phyloP scores from a whole-genome alignment of 2,797 vertebrate species.

The Borostomias antarcticus region DNA sequence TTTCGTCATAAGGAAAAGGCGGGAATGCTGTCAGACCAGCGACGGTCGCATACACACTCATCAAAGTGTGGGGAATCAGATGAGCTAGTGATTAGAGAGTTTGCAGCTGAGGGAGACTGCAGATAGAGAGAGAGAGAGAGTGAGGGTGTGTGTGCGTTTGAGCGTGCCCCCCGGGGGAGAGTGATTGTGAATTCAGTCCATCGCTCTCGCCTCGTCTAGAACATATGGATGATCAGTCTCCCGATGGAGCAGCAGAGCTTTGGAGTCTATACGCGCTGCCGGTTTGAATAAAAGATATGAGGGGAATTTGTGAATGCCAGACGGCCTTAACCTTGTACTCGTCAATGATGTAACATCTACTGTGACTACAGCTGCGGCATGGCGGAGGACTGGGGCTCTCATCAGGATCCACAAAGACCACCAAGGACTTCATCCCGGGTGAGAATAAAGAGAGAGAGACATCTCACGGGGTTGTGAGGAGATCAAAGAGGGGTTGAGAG shows the following conservation, averaged over 20 bases:
- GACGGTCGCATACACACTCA: not conserved
- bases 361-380: slow-evolving; percentile 17
- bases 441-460: slow-evolving; percentile 31
- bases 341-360: slow-evolving; percentile 59
- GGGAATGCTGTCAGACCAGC: not conserved
- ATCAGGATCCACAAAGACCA: slow-evolving; percentile 43
- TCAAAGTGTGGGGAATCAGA: not conserved
- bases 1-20: not conserved
- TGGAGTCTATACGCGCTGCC: slow-evolving; percentile 35
- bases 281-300: slow-evolving; percentile 56
- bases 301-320: slow-evolving; percentile 43
- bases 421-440: slow-evolving; percentile 12
- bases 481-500: slow-evolving; percentile 47
- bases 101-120: not conserved
- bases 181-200: slow-evolving; percentile 44
- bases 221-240: slow-evolving; percentile 41
- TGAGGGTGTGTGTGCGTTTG: slow-evolving; percentile 15
- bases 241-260: slow-evolving; percentile 41
- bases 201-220: slow-evolving; percentile 20
- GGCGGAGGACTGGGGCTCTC: slow-evolving; percentile 27
- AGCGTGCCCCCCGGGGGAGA: not conserved
- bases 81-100: not conserved
- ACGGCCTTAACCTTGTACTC: slow-evolving; percentile 35
- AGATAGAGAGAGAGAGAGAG: slow-evolving; percentile 4
- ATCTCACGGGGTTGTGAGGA: slow-evolving; percentile 17